Evolutionary conservation across 2,113 vertebrate species (phyloP).

Genomic region (Cranoglanis bouderius): DNA sequence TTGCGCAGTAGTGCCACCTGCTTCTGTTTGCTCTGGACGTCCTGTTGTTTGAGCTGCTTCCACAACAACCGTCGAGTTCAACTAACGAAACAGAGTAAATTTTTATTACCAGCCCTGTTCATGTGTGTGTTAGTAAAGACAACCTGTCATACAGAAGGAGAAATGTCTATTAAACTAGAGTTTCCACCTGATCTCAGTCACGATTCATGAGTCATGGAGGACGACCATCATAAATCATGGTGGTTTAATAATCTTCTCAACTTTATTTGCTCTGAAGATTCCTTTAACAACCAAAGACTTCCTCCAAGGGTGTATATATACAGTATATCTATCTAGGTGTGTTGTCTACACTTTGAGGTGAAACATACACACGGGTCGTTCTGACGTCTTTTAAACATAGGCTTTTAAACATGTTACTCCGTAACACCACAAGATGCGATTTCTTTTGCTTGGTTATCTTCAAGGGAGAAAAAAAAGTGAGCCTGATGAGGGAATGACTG

Average conservation of each 20-base stretch:
- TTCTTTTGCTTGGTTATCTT: not conserved
- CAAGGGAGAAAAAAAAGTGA: not conserved
- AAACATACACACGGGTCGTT: not conserved
- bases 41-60: not conserved
- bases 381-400: no score
- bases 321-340: not conserved
- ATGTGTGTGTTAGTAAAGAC: not conserved
- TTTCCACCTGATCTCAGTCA: not conserved
- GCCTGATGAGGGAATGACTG: not conserved
- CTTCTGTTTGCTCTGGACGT: conserved; percentile 9
- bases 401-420: not conserved
- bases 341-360: not conserved
- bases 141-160: not conserved
- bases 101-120: not conserved
- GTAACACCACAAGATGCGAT: not conserved
- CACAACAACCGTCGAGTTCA: not conserved
- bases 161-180: not conserved
- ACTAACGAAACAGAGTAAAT: not conserved
- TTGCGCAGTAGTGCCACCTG: not conserved
- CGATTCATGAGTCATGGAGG: not conserved
- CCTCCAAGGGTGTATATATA: no score
- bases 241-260: not conserved
- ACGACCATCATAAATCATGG: not conserved
- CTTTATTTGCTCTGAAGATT: not conserved
- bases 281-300: not conserved